Percentiles rank a stretch among this genome's conserved stretches.
These are phyloP conservation scores for Cryptops parisi DNA, from an alignment of 2,888 invertebrate genomes.

Conservation along the genomic window DNA sequence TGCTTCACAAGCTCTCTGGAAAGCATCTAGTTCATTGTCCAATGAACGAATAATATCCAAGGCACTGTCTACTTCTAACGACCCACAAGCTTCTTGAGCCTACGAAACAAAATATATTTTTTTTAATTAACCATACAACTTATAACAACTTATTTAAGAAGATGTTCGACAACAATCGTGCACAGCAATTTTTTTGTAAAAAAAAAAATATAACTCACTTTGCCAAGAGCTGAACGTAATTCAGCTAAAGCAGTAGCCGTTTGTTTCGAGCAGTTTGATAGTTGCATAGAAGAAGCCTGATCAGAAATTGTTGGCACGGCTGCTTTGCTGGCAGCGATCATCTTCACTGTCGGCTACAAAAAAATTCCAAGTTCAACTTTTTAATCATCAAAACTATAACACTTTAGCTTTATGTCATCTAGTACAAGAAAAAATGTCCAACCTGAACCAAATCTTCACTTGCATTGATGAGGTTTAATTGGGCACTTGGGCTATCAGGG, in stretches of 20 bases:
- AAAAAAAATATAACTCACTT: slow-evolving; percentile 22
- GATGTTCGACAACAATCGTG: not conserved
- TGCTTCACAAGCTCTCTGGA: slow-evolving; percentile 56
- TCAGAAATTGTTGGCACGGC: slow-evolving; percentile 70
- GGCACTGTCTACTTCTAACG: slow-evolving; percentile 63
- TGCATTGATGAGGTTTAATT: slow-evolving; percentile 64
- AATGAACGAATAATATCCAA: slow-evolving; percentile 64
- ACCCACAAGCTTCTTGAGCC: slow-evolving; percentile 59
- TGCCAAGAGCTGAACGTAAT: slow-evolving; percentile 41
- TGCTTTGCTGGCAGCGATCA: slow-evolving; percentile 59
- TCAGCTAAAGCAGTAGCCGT: slow-evolving; percentile 44
- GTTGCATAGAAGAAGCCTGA: slow-evolving; percentile 56
- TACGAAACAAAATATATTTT: slow-evolving; percentile 14
- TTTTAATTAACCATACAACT: too few relatives aligned
- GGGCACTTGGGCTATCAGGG: slow-evolving; percentile 58
- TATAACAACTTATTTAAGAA: slow-evolving; percentile 7
- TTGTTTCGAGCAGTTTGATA: slow-evolving; percentile 54
- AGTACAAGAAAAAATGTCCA: not conserved
- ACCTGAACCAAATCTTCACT: slow-evolving; percentile 71
- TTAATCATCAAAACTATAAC: not conserved
- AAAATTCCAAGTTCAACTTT: not conserved
- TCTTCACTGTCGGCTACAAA: slow-evolving; percentile 47
- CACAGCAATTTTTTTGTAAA: too few relatives aligned
- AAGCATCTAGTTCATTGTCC: slow-evolving; percentile 65
- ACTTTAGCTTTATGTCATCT: not conserved